Base-by-base conservation (phyloP, 2,888 invertebrate genomes). In the Petrolisthes cinctipes region DNA sequence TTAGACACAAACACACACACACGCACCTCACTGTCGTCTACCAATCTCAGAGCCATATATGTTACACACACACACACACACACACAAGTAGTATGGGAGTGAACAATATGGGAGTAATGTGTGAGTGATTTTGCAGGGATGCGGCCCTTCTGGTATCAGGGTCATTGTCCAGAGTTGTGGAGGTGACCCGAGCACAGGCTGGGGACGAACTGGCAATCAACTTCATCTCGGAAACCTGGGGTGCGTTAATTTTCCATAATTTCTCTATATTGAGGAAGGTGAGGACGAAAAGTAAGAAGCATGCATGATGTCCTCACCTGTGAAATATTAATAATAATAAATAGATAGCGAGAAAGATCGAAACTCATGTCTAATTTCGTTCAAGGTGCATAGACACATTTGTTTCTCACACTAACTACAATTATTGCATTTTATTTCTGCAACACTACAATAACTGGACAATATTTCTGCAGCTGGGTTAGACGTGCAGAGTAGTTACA, bases 1-100 rank as follows among this genome's bases (percentile, higher is more conserved):
- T 37, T 37, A 37, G 37, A 37, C 37, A 37, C 37, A 37, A 37
- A 37, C 37, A 37, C 37, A 37, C 37, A 1, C 2, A 37, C 37
- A 37, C 37, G 2, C 37, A 37, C 37, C 37, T 11, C 92, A 93
- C 94, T 91, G 92, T 95, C 9, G 92, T 96, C 71, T 92, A 94
- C 79, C 93, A 94, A 14, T 86, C 93, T 94, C 88, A 93, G 93
- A 91, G 94, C 95, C 92, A 93, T 93, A 95, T 95, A 93, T 93
- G 94, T 92, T 9, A 53, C 51, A 53, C 37, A 53, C 54, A 54
- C 79, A 37, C 54, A 53, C 54, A 54, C 79, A 79, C 79, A 53
- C 23, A 23, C 17, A 53, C 79, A 56, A 9, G 4, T 9, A 20
- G 5, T 83, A n/a, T 83, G 23, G n/a, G 56, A 75, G 56, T 75